These are phyloP conservation scores for Rhopalosiphum nymphaeae DNA, from an alignment of 2,888 invertebrate genomes.

Conservation along the genomic window DNA sequence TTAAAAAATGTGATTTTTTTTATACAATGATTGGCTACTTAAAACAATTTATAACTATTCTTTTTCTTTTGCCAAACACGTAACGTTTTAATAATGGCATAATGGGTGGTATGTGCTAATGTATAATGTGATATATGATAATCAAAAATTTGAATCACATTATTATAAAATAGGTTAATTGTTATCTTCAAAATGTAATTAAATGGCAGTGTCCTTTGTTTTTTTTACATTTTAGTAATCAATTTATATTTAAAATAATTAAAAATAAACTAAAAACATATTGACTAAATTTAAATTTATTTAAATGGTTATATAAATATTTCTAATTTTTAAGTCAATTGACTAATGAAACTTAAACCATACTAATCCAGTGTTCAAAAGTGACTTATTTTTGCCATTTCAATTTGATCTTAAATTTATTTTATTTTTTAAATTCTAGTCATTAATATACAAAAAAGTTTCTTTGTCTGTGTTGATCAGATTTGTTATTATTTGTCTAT, in stretches of 20 bases:
- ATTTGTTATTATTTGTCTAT: constrained; percentile 4
- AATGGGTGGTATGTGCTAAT: neutral
- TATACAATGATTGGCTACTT: neutral
- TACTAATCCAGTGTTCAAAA: constrained; percentile 28
- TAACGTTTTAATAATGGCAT: constrained; percentile 26
- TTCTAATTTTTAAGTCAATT: neutral
- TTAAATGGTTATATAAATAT: neutral
- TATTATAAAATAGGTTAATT: neutral
- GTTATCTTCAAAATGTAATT: constrained; percentile 3
- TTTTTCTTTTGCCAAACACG: neutral
- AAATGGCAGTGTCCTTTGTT: neutral
- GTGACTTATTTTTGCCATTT: constrained; percentile 53
- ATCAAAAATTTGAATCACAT: constrained; percentile 15
- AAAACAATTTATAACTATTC: neutral
- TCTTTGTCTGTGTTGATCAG: neutral
- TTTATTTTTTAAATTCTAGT: constrained; percentile 49
- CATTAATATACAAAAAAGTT: constrained; percentile 26
- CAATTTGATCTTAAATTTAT: constrained; percentile 32
- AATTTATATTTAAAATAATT: neutral
- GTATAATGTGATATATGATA: constrained; percentile 14
- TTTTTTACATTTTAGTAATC: neutral
- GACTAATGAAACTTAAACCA: neutral
- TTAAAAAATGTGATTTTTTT: constrained; percentile 31
- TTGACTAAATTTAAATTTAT: constrained; percentile 1
- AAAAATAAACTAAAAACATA: neutral